These are phyloP conservation scores for Alaudala cheleensis DNA, from an alignment of 2,113 vertebrate species.

Conservation along the genomic window DNA sequence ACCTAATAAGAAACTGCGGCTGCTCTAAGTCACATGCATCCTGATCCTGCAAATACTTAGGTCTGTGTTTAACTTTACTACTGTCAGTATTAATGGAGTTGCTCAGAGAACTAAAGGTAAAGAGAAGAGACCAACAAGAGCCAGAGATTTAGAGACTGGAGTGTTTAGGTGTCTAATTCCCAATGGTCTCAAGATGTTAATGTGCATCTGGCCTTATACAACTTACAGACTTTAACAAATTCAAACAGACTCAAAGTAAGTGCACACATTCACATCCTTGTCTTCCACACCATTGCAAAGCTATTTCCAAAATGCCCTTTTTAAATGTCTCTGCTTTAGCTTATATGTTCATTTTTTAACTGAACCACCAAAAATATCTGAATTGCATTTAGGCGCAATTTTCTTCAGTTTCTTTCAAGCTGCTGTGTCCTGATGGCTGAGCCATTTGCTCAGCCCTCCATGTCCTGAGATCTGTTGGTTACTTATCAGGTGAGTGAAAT, in stretches of 20 bases:
- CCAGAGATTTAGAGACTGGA: background rate
- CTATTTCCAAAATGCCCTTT: background rate
- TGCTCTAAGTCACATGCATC: background rate
- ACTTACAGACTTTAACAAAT: background rate
- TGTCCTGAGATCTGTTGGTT: background rate
- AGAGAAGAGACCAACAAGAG: constrained; percentile 12
- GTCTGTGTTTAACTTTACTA: constrained; percentile 17
- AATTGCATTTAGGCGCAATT: background rate
- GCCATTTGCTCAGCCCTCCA: background rate
- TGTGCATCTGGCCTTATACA: background rate
- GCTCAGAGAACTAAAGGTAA: background rate
- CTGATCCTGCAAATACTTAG: constrained; percentile 25
- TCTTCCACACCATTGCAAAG: background rate
- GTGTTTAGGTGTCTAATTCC: constrained; percentile 29
- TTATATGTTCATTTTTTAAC: background rate
- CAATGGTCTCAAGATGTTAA: background rate
- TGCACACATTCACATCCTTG: background rate
- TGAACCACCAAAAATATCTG: background rate
- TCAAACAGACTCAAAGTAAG: background rate
- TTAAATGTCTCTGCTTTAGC: background rate
- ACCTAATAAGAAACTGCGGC: background rate
- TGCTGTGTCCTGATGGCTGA: background rate
- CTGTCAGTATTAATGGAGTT: constrained; percentile 28
- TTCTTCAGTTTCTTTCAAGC: background rate
- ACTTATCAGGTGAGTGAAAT: background rate